Conservation (phyloP, 2,113 vertebrate genomes). For the Periophthalmodon schlosseri region DNA sequence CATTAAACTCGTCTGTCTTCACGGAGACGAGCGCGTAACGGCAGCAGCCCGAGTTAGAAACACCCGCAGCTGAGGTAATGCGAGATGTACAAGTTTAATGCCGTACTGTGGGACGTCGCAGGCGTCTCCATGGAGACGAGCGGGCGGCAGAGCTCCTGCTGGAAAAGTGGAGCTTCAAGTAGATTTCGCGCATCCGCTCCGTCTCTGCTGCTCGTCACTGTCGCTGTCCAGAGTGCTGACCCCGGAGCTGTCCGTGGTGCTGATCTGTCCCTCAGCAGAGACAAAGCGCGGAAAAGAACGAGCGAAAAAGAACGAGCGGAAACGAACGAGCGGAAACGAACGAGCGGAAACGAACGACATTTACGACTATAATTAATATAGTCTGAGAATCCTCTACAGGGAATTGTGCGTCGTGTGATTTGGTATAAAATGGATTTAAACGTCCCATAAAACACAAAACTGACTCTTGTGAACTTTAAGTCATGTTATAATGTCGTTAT, state of each 20-base stretch:
- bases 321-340: neutral
- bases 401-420: neutral
- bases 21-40: neutral
- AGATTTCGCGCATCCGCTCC: neutral
- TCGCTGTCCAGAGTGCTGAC: constrained; percentile 42
- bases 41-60: neutral
- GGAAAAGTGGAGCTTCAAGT: neutral
- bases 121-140: neutral
- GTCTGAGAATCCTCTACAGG: neutral
- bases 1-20: neutral
- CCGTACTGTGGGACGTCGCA: neutral
- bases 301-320: neutral
- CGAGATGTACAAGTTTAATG: neutral
- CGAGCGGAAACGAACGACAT: neutral
- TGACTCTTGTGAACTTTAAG: no score
- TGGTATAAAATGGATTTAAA: neutral
- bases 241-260: constrained; percentile 22
- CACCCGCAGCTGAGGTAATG: neutral
- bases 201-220: neutral
- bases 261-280: constrained; percentile 13
- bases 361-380: neutral
- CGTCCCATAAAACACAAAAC: no score
- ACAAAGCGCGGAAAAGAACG: neutral
- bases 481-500: no score
- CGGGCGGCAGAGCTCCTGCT: neutral